phyloP scores from a whole-genome alignment of 1,140 invertebrate species.

The Sitobion miscanthi region DNA sequence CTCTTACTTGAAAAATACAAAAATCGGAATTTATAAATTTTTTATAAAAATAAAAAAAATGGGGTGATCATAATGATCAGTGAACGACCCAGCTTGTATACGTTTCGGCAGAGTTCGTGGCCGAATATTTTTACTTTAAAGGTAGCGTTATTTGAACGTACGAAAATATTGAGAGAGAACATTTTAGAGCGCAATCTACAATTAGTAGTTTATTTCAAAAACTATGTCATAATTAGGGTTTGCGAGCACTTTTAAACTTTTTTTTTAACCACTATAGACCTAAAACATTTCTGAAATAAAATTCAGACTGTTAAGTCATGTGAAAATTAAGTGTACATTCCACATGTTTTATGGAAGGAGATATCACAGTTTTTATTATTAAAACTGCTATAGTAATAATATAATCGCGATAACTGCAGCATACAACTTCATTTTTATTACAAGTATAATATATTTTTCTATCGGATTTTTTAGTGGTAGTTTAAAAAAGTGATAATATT shows the following conservation, averaged over 20 bases:
- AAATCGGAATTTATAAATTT: neutral
- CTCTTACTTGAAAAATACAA: neutral
- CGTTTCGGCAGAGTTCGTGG: neutral
- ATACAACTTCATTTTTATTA: neutral
- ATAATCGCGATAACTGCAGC: neutral
- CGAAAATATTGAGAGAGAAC: neutral
- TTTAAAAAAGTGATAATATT: neutral
- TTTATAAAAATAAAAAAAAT: neutral
- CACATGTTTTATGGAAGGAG: neutral
- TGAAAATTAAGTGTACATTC: neutral
- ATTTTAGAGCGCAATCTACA: neutral
- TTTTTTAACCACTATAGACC: neutral
- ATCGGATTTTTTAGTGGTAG: neutral
- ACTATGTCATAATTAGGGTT: neutral
- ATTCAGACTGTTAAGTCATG: neutral
- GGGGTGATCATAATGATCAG: neutral
- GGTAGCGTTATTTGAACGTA: neutral
- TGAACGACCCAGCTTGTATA: neutral
- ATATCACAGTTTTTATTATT: neutral
- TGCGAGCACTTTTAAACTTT: neutral
- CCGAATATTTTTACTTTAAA: neutral
- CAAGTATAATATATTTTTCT: neutral
- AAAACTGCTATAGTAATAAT: neutral
- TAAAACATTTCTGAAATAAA: neutral
- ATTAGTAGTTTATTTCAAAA: neutral